Base-by-base conservation (phyloP, 2,113 vertebrate species). In the Pelmatolapia mariae region DNA sequence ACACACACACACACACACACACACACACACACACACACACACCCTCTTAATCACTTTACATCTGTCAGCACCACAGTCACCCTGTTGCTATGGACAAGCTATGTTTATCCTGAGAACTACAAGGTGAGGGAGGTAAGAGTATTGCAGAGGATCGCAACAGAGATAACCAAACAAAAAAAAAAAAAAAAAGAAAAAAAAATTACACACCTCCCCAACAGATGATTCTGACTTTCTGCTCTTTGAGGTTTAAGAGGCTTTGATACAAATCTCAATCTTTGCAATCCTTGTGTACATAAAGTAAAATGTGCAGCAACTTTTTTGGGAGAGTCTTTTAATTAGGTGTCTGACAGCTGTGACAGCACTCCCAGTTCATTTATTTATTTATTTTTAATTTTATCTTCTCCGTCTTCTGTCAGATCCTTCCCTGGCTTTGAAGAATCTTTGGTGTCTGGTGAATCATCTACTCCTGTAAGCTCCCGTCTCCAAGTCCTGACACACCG, bases 61-160 rank as follows among this genome's bases (percentile, higher is more conserved):
- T 92, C 83, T 89, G 66, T 89, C 61, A 86, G 83, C 59, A 88
- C 43, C 56, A 78, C 40, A 86, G 84, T 29, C 10, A 85, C 84
- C 81, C 84, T 89, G 93, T 95, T 95, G 94, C 93, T 90, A 95
- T 89, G 94, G 94, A 92, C 84, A 91, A 89, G 90, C 50, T 92
- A 40, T 71, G 81, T 88, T 85, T 85, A 82, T 68, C 45, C 68
- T 2, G 24, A 56, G 53, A 80, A 81, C 54, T 76, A 57, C 29
- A 76, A 19, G 24, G 24, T 76, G 83, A 81, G 71, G 87, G 57
- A 71, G 31, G 56, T 71, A 87, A 73, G 52, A 89, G 52, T n/a
- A 33, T 19, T 53, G 59, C 10, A 59, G 50, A n/a, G 33, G 66
- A 19, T 29, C 29, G 80, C 57, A 83, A 36, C 33, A n/a, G 5